Evolutionary conservation across 2,113 vertebrate species (phyloP), one percentile per base, ranked within the genome.

Genomic region (Lipotes vexillifer): DNA sequence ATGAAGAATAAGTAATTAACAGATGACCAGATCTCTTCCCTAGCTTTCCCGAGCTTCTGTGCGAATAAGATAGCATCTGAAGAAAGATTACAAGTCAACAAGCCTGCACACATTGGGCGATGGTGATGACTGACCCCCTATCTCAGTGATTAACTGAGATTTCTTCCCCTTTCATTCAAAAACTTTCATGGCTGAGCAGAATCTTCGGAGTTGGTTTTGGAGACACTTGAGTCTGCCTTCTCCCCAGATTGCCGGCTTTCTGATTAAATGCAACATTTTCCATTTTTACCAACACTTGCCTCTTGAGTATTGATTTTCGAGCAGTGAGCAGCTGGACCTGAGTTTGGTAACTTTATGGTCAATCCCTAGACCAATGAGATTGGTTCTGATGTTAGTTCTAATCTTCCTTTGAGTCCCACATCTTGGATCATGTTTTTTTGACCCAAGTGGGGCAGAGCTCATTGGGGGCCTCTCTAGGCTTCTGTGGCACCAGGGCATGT

Each of bases 391-490:
- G 6, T 46, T 66, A 49, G 12, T 59, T 71, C 15, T 94, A 20
- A 27, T 41, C 23, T 75, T 14, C 11, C 6, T 86, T 52, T 44
- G 59, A 57, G 10, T 8, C 9, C 9, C 66, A 85, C 15, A 29
- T 49, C 36, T 85, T 69, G 8, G 0, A 0, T 66, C 18, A 41
- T 41, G 23, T 38, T 75, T 27, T 38, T 41, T 78, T 75, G 29
- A 3, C 11, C 13, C 1, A 38, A 25, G 15, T 78, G 23, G n/a
- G 38, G 20, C 20, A 55, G 6, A 31, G 36, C 17, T 36, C 63
- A n/a, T 0, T 2, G 1, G 12, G 29, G 14, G 2, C 7, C 4
- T 27, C 69, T 65, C 17, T 4, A 13, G 44, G 14, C 17, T 14
- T 52, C 55, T 52, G 1, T 7, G n/a, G 15, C 33, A 8, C 8